Conservation (phyloP, 2,888 invertebrate genomes). For the Eumacrocentrus americanus region DNA sequence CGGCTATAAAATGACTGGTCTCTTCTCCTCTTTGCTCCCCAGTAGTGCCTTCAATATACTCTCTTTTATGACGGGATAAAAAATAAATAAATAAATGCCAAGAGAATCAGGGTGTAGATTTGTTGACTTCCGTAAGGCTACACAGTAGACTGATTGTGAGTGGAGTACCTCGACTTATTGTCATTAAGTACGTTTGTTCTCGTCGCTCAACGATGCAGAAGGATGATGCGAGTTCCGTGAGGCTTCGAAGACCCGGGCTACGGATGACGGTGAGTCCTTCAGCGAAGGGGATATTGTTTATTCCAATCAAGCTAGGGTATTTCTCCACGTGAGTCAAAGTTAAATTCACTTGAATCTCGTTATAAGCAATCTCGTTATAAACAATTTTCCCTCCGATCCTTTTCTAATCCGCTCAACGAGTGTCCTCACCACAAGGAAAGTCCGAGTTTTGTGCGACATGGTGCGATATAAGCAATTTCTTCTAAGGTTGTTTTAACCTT, state of each 20-base stretch:
- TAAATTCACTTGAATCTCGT: too few relatives aligned
- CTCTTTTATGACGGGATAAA: background rate
- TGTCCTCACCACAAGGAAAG: too few relatives aligned
- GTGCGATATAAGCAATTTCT: too few relatives aligned
- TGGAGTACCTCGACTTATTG: conserved; percentile 54
- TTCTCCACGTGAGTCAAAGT: conserved; percentile 32
- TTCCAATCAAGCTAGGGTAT: conserved; percentile 16
- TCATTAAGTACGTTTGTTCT: conserved; percentile 74
- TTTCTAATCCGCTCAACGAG: too few relatives aligned
- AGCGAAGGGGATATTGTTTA: conserved; percentile 14
- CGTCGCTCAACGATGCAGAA: conserved; percentile 79
- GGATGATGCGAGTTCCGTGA: conserved; percentile 52
- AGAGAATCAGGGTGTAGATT: too few relatives aligned
- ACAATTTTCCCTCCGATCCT: too few relatives aligned
- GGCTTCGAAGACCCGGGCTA: conserved; percentile 61
- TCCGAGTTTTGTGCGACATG: too few relatives aligned
- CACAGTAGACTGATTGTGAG: conserved; percentile 39
- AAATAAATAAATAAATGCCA: too few relatives aligned
- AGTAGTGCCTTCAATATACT: background rate
- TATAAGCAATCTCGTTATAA: too few relatives aligned
- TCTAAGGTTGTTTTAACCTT: too few relatives aligned
- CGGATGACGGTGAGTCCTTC: conserved; percentile 62
- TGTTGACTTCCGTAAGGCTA: too few relatives aligned
- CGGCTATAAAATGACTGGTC: too few relatives aligned
- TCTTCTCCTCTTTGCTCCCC: background rate